Conservation (phyloP, 2,113 vertebrate genomes). For the Petaurus breviceps region DNA sequence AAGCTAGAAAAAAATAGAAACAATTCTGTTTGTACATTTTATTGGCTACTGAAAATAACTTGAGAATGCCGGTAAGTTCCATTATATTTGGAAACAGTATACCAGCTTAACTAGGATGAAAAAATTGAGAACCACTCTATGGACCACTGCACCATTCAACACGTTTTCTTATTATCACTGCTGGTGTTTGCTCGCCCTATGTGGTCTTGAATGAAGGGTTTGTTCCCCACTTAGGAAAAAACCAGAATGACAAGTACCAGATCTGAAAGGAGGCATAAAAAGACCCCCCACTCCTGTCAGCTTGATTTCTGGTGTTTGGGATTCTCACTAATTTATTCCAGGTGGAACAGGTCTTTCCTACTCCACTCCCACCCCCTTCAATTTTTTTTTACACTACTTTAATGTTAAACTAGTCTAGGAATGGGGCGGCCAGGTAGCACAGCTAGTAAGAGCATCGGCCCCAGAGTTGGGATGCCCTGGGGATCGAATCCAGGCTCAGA, state of each 20-base stretch:
- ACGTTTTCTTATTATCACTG: conserved; percentile 65
- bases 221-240: conserved; percentile 56
- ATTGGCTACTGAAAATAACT: conserved; percentile 49
- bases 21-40: conserved; percentile 41
- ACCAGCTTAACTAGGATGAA: conserved; percentile 59
- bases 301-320: conserved; percentile 65
- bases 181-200: conserved; percentile 49
- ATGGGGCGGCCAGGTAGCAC: too few species aligned
- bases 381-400: background rate
- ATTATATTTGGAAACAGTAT: conserved; percentile 61
- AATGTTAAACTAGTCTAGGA: conserved; percentile 35
- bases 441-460: too few species aligned
- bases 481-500: too few species aligned
- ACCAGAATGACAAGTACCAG: conserved; percentile 71
- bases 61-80: conserved; percentile 53
- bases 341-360: conserved; percentile 32
- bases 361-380: background rate
- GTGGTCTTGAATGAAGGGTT: conserved; percentile 67
- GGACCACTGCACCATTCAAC: conserved; percentile 50
- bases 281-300: conserved; percentile 68
- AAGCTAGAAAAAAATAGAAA: conserved; percentile 39
- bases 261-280: conserved; percentile 68
- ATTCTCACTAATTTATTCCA: conserved; percentile 61
- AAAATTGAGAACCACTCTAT: conserved; percentile 33
- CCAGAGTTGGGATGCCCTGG: too few species aligned